phyloP scores from a whole-genome alignment of 2,113 vertebrate genomes.

The Podilymbus podiceps region DNA sequence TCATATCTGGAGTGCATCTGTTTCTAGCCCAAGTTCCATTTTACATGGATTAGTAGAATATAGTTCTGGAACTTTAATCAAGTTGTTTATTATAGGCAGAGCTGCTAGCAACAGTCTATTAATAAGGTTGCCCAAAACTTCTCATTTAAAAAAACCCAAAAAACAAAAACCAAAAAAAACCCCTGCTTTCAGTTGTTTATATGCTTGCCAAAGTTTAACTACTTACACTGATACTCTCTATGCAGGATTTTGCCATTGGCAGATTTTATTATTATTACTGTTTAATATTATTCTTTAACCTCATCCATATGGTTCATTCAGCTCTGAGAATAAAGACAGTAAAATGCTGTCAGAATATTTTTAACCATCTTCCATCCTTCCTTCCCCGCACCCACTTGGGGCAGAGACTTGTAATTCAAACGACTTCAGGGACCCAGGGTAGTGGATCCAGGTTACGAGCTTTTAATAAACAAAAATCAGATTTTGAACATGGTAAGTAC shows the following conservation, averaged over 20 bases:
- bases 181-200: background rate
- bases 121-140: constrained; percentile 5
- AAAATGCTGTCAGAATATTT: background rate
- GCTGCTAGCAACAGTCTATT: constrained; percentile 26
- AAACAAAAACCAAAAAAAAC: background rate
- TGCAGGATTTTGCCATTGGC: background rate
- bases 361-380: background rate
- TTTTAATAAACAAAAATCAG: background rate
- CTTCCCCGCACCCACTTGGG: background rate
- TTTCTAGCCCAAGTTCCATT: constrained; percentile 37
- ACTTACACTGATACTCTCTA: background rate
- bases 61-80: constrained; percentile 49
- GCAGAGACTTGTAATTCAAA: background rate
- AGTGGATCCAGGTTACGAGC: background rate
- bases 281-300: constrained; percentile 30
- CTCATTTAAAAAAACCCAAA: background rate
- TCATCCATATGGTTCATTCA: constrained; percentile 4
- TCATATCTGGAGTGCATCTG: constrained; percentile 60
- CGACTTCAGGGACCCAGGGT: background rate
- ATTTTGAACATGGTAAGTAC: background rate
- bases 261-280: constrained; percentile 13
- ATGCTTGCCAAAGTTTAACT: constrained; percentile 12
- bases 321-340: background rate
- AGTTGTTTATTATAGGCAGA: constrained; percentile 43
- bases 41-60: constrained; percentile 32